Conservation (phyloP, 2,113 vertebrate genomes). For the Hippocampus guttulatus region DNA sequence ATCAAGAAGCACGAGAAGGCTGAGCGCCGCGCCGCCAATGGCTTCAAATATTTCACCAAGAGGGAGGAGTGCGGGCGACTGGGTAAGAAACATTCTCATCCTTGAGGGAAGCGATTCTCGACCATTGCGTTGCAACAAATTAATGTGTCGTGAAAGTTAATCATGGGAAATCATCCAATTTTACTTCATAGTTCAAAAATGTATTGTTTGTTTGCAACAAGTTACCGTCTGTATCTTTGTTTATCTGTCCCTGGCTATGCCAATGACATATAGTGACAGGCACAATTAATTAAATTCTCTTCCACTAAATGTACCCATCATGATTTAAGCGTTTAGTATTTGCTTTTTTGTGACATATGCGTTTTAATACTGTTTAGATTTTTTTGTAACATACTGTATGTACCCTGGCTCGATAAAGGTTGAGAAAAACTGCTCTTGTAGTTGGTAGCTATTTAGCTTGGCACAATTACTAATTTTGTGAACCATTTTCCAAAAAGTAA, state of each 20-base stretch:
- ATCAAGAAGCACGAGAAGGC: constrained; percentile 98
- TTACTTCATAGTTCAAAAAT: not conserved
- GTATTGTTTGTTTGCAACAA: not conserved
- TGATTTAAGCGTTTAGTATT: not conserved
- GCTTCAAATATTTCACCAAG: constrained; percentile 99
- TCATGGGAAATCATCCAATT: not conserved
- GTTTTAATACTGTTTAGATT: not conserved
- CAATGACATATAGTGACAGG: too few relatives aligned
- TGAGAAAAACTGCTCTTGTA: not conserved
- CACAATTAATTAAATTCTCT: too few relatives aligned
- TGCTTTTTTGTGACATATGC: not conserved
- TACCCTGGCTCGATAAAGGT: not conserved
- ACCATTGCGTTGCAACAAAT: not conserved
- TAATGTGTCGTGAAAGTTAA: not conserved
- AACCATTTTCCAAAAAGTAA: not conserved
- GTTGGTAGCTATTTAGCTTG: not conserved
- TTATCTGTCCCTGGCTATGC: too few relatives aligned
- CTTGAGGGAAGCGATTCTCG: not conserved
- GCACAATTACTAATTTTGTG: not conserved
- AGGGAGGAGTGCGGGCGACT: constrained; percentile 90
- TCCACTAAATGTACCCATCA: too few relatives aligned
- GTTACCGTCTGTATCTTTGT: not conserved
- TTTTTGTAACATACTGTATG: not conserved
- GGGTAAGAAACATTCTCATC: constrained; percentile 70
- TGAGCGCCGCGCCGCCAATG: constrained; percentile 92